Conservation (phyloP, 2,797 vertebrate species). For the Chanos chanos region DNA sequence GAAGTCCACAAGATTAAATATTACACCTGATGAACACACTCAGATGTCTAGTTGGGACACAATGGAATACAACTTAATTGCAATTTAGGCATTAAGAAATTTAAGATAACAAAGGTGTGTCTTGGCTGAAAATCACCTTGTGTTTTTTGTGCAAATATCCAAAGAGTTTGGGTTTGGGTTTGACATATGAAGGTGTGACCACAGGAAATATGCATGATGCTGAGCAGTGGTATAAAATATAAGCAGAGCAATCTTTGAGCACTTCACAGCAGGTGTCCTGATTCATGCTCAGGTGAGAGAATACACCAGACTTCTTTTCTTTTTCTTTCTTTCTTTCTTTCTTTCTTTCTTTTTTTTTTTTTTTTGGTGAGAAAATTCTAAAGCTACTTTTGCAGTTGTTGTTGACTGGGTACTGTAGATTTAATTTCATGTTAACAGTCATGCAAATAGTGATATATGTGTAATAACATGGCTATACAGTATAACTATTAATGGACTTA, state of each 20-base stretch:
- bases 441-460: too few relatives aligned
- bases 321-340: too few relatives aligned
- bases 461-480: too few relatives aligned
- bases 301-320: too few relatives aligned
- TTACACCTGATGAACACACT: not conserved
- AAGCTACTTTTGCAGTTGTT: too few relatives aligned
- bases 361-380: too few relatives aligned
- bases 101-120: conserved; percentile 17
- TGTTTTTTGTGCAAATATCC: conserved; percentile 4
- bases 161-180: not conserved
- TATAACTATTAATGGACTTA: too few relatives aligned
- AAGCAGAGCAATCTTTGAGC: not conserved
- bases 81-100: not conserved
- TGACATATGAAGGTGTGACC: conserved; percentile 8
- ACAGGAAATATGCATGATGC: not conserved
- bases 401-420: too few relatives aligned
- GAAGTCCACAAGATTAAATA: not conserved
- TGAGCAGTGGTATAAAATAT: conserved; percentile 34
- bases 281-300: conserved; percentile 38
- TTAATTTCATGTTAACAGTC: too few relatives aligned
- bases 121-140: not conserved
- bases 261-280: not conserved
- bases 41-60: not conserved
- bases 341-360: too few relatives aligned
- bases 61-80: not conserved